These are phyloP conservation scores for Archivesica marissinica DNA, from an alignment of 1,140 invertebrate species.

Conservation along the genomic window DNA sequence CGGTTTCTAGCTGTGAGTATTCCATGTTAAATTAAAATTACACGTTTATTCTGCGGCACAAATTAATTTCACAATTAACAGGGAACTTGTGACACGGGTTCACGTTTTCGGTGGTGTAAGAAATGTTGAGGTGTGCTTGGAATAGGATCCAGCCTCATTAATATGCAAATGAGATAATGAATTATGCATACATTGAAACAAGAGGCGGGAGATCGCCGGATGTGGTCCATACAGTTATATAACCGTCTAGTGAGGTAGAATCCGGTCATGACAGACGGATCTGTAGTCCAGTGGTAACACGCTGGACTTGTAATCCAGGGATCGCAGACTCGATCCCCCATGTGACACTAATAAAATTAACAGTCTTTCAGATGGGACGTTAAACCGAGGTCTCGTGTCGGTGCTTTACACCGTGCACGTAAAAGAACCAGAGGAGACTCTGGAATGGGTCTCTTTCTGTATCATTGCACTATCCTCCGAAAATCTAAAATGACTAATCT, in stretches of 20 bases:
- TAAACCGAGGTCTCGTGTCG: no score
- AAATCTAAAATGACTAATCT: no score
- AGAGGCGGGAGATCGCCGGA: constrained; percentile 44
- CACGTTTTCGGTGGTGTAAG: constrained; percentile 39
- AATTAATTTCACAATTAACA: constrained; percentile 55
- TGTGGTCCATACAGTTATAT: constrained; percentile 17
- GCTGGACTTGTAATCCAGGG: no score
- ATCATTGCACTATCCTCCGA: no score
- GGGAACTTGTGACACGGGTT: constrained; percentile 28
- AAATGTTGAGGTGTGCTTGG: constrained; percentile 54
- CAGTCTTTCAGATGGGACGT: no score
- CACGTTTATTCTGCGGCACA: constrained; percentile 46
- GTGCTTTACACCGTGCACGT: no score
- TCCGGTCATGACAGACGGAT: no score
- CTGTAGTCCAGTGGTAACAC: no score
- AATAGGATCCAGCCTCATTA: constrained; percentile 47
- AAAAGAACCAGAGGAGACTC: no score
- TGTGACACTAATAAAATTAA: no score
- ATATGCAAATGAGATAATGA: constrained; percentile 68
- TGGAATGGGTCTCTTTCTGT: no score
- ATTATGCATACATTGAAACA: constrained; percentile 63
- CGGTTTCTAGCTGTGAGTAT: constrained; percentile 69
- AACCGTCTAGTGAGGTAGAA: background rate
- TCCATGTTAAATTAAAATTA: constrained; percentile 67
- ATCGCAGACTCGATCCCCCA: no score